Conservation (phyloP, 1,140 invertebrate genomes). For the Sitobion miscanthi region DNA sequence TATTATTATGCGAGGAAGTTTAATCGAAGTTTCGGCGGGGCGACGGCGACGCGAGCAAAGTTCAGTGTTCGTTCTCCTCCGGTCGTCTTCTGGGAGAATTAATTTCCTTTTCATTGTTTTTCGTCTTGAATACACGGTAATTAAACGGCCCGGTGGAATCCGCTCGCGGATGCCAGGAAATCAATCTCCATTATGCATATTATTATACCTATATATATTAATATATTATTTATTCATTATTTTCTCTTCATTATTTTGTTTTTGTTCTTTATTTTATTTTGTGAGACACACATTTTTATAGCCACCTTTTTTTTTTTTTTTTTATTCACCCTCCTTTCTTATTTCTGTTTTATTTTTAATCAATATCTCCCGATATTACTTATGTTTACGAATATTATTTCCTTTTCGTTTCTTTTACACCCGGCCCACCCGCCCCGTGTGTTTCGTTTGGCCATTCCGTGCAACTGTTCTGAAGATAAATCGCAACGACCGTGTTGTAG, state of each 20-base stretch:
- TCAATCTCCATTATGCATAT: constrained; percentile 39
- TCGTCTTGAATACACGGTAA: constrained; percentile 48
- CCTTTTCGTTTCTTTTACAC: not conserved
- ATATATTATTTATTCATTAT: constrained; percentile 2
- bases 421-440: not conserved
- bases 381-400: constrained; percentile 55
- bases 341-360: constrained; percentile 44
- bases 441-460: constrained; percentile 45
- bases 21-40: not conserved
- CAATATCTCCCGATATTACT: constrained; percentile 49
- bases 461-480: constrained; percentile 55
- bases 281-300: constrained; percentile 32
- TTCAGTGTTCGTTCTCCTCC: constrained; percentile 20
- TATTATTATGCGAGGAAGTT: constrained; percentile 1
- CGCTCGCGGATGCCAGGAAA: constrained; percentile 28
- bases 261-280: constrained; percentile 23
- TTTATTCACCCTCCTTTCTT: not conserved
- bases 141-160: constrained; percentile 33
- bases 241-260: constrained; percentile 3
- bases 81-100: not conserved
- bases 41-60: constrained; percentile 5
- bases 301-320: not conserved
- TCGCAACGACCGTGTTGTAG: constrained; percentile 45
- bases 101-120: constrained; percentile 52
- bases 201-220: not conserved